Evolutionary conservation across 2,113 vertebrate genomes (phyloP), one percentile per base, ranked within the genome.

Genomic region (Urocitellus parryii): DNA sequence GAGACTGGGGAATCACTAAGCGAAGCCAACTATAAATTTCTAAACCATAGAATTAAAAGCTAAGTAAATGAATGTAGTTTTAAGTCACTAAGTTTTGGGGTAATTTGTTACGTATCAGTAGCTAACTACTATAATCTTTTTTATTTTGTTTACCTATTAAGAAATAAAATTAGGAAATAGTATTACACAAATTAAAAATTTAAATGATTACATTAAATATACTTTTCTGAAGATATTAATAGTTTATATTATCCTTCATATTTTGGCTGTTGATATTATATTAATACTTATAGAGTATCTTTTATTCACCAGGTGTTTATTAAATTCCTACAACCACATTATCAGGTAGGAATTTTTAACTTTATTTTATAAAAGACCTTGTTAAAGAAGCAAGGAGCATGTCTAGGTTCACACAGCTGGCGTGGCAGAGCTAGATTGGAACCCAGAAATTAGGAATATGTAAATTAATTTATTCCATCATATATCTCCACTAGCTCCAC

Each of bases 171-270:
- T 65, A 79, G 37, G 34, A 82, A 70, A 14, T n/a, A 82, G 42
- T 45, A 79, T 61, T 70, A 37, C 12, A 32, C 16, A 95, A 94
- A 70, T 70, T 80, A 24, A 89, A 92, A 88, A 94, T 37, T 11
- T 68, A 86, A 78, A 72, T 0, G 17, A 90, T 89, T 91, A 45
- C 32, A 84, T 53, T 34, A 82, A 81, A 85, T 65, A 13, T 72
- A n/a, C 48, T 39, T 89, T 85, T 67, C 24, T 86, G 22, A 88
- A 92, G 88, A 56, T 80, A 83, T 56, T 48, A 85, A 53, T 88
- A 84, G 74, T 80, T 95, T 67, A 24, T 67, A 20, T 77, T 87
- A 45, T 42, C 76, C 82, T 78, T 72, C 68, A 87, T 74, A 93
- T 51, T 88, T 93, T 88, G 37, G 25, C 8, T 89, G 0, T 61